Base-by-base conservation (phyloP, 2,113 vertebrate species). In the Lates calcarifer region DNA sequence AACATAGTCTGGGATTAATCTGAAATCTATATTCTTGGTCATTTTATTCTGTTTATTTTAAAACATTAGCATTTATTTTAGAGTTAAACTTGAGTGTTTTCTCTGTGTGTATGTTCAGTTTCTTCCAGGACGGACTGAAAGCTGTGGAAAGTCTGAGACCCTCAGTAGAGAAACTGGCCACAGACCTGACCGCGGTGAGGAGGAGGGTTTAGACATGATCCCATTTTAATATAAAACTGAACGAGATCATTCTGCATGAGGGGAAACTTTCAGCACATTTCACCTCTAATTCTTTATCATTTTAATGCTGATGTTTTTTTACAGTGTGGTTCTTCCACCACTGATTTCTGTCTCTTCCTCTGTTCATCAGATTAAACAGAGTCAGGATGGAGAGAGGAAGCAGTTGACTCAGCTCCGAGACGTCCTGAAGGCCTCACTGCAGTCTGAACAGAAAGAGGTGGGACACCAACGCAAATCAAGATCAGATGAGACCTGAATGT, bases 41-140 rank as follows among this genome's bases (percentile, higher is more conserved):
- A 18, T 18, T 51, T 51, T 51, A 22, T 51, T 5, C 45, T 20
- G 45, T 17, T 47, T 47, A 20, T 47, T 20, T 7, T 2, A 43
- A 41, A 11, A 3, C 10, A 12, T 41, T 11, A 3, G 2, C 39
- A 41, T 41, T 13, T 41, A 41, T 41, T 41, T n/a, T n/a, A n/a
- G n/a, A n/a, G n/a, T n/a, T n/a, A n/a, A n/a, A n/a, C n/a, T n/a
- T n/a, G n/a, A 6, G 8, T 11, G 20, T 37, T 20, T 56, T 45
- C 8, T 28, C 8, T n/a, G 18, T 31, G 20, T 28, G 13, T 24
- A 39, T 20, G 0, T 35, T 29, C 87, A 99, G 98, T 93, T 99
- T 98, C 82, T 99, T 99, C 92, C 98, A 99, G 91, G 98, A 99
- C 74, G 98, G 98, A 0, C 89, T 99, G 90, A 99, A 98, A 88